Percentiles rank a stretch among this genome's conserved stretches.
phyloP scores from a whole-genome alignment of 2,797 vertebrate species.

The Acanthurus tractus region DNA sequence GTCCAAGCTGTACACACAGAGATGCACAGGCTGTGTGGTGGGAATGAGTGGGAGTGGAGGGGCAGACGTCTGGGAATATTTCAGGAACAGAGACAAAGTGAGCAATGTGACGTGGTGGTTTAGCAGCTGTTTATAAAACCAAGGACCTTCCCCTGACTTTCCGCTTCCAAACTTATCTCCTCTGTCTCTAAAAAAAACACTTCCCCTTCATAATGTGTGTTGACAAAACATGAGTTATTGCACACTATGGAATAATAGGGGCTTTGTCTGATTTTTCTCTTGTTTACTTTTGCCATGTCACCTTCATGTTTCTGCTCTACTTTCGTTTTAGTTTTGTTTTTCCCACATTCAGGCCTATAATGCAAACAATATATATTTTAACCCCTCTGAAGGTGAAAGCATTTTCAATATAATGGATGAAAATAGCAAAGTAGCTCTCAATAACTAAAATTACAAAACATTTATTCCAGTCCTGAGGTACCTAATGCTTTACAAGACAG shows the following conservation, averaged over 20 bases:
- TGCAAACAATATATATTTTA: neutral
- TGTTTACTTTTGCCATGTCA: neutral
- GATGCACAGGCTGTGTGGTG: neutral
- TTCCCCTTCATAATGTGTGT: conserved; percentile 40
- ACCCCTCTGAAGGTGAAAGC: neutral
- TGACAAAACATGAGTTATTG: conserved; percentile 38
- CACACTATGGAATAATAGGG: conserved; percentile 1
- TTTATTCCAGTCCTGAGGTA: no score
- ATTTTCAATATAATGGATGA: no score
- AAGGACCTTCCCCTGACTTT: conserved; percentile 54
- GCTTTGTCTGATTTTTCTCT: neutral
- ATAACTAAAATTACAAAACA: no score
- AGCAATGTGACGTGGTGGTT: conserved; percentile 26
- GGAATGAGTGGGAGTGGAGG: conserved; percentile 16
- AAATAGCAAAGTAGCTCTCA: no score
- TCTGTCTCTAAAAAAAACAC: conserved; percentile 8
- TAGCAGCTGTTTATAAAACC: conserved; percentile 48
- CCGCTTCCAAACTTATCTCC: conserved; percentile 36
- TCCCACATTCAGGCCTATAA: neutral
- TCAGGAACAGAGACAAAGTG: conserved; percentile 39
- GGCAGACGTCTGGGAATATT: conserved; percentile 48
- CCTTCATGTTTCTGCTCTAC: conserved; percentile 4
- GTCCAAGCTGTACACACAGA: conserved; percentile 15
- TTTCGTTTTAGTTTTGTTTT: conserved; percentile 1
- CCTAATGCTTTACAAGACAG: no score